Percentiles rank a stretch among this genome's conserved stretches.
phyloP scores from a whole-genome alignment of 30 jellyfish, hydroid and myxozoan genomes.

The Nemopilema nomurai region DNA sequence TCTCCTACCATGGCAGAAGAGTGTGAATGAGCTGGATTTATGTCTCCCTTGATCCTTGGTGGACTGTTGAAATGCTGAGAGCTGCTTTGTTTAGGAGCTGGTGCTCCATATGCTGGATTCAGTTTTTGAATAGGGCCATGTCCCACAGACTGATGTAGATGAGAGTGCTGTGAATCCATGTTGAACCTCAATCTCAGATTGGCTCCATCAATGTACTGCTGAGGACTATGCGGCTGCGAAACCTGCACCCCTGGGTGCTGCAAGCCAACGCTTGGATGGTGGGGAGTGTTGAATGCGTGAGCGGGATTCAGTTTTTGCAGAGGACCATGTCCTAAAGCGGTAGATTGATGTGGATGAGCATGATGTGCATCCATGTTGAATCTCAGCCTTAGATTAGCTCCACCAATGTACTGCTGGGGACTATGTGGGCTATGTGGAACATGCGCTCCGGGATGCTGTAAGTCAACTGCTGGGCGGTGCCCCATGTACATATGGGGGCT shows the following conservation, averaged over 20 bases:
- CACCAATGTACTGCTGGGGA: constrained; percentile 1
- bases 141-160: neutral
- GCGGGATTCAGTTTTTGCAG: too few relatives aligned
- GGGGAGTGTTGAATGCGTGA: neutral
- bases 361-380: neutral
- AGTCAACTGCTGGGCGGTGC: neutral
- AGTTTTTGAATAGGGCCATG: too few relatives aligned
- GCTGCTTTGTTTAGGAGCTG: too few relatives aligned
- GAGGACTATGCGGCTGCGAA: neutral
- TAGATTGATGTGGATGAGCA: neutral
- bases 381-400: neutral
- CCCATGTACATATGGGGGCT: constrained; percentile 11
- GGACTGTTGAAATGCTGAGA: too few relatives aligned
- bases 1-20: too few relatives aligned
- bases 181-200: neutral
- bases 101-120: too few relatives aligned
- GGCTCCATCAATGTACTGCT: constrained; percentile 16
- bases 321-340: too few relatives aligned
- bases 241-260: neutral
- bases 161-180: neutral
- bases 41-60: too few relatives aligned
- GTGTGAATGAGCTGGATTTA: too few relatives aligned
- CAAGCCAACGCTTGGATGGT: neutral
- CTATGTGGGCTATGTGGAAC: neutral
- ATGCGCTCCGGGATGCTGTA: neutral